Base-by-base conservation (phyloP, 1,140 invertebrate species). In the Pectinophora gossypiella region DNA sequence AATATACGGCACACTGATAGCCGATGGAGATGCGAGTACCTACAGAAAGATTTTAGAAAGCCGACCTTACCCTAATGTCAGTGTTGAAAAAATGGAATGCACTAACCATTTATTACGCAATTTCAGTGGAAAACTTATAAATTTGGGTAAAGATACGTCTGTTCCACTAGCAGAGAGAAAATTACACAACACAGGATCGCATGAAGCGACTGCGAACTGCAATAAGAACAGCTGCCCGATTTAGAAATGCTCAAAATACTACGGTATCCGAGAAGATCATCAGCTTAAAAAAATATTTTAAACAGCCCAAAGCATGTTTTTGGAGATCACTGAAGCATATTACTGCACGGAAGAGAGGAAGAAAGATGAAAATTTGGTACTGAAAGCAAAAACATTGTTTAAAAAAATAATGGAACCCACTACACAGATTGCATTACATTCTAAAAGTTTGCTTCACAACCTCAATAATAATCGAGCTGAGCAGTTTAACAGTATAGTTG, bases 21-120 rank as follows among this genome's bases (percentile, higher is more conserved):
- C 65, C n/a, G 79, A 81, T 59, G 76, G 74, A 3, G 76, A 81
- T 43, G 64, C 66, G 21, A 76, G 60, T 43, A 61, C 63, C 5
- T 72, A 70, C 46, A 48, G 54, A 27, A 57, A 51, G 15, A 62
- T 68, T 49, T 23, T 54, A 15, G 71, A 50, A n/a, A 13, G 32
- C 15, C 20, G 22, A 16, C 52, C 48, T 1, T 52, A 51, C 16
- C 10, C 16, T 12, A 38, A 35, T n/a, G 19, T 52, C 0, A 18
- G n/a, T 1, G 51, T 61, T 7, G 20, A 64, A 57, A 68, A 68
- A 62, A 62, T 59, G 0, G 62, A 76, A 54, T 78, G 75, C 47
- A 43, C 42, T 0, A 78, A 75, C 46, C 68, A 81, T 51, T 50
- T 81, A 10, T 46, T 68, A 5, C 40, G 69, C 20, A 77, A 73